These are phyloP conservation scores for Australoheros facetus DNA, from an alignment of 2,797 vertebrate genomes.

Conservation along the genomic window DNA sequence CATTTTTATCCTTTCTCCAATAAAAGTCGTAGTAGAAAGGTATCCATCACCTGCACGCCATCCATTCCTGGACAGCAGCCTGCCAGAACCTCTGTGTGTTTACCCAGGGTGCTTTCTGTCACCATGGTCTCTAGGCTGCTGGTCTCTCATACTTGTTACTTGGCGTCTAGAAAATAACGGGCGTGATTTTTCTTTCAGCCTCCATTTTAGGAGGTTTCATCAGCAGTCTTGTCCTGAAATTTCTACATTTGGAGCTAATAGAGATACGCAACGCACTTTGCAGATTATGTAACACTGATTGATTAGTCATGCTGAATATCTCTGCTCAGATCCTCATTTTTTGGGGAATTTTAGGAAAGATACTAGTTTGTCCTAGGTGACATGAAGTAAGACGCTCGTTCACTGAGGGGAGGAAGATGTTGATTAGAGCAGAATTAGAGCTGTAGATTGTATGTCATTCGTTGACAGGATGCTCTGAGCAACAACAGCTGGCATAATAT, in stretches of 20 bases:
- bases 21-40: not conserved
- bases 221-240: slow-evolving; percentile 23
- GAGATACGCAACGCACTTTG: slow-evolving; percentile 18
- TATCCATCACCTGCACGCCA: not conserved
- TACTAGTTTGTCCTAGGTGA: slow-evolving; percentile 4
- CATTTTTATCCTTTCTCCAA: not conserved
- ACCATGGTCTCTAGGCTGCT: not conserved
- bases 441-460: not conserved
- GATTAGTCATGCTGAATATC: slow-evolving; percentile 53
- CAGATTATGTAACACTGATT: slow-evolving; percentile 44
- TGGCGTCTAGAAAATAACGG: no score
- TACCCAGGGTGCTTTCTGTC: slow-evolving; percentile 16
- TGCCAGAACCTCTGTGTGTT: slow-evolving; percentile 15
- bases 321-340: not conserved
- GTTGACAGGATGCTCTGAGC: slow-evolving; percentile 15
- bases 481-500: slow-evolving; percentile 40
- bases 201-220: not conserved
- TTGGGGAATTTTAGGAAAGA: slow-evolving; percentile 20
- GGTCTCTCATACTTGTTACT: not conserved
- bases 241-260: slow-evolving; percentile 48
- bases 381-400: not conserved
- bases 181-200: no score
- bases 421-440: slow-evolving; percentile 4
- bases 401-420: not conserved
- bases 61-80: not conserved